Conservation (phyloP, 1,140 invertebrate genomes). For the Lutraria rhynchaena region DNA sequence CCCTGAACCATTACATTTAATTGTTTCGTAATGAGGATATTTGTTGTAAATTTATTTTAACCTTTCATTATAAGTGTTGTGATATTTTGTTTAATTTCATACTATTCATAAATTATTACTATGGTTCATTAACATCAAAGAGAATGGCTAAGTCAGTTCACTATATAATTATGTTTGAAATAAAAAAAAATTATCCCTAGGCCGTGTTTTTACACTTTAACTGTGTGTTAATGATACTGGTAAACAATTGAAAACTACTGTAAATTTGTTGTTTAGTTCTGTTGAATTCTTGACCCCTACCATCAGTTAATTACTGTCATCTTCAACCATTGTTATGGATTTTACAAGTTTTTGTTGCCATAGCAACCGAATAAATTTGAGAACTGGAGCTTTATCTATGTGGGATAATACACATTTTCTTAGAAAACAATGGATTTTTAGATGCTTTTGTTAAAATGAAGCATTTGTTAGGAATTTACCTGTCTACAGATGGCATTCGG, state of each 20-base stretch:
- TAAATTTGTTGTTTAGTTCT: slow-evolving; percentile 32
- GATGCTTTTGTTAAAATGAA: slow-evolving; percentile 61
- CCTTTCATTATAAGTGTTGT: too few relatives aligned
- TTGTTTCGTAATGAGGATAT: too few relatives aligned
- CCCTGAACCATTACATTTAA: too few relatives aligned
- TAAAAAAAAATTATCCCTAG: background rate
- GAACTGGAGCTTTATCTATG: slow-evolving; percentile 54
- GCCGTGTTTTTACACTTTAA: background rate
- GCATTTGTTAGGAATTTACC: slow-evolving; percentile 59
- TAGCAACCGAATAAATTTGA: slow-evolving; percentile 59
- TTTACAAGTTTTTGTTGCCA: slow-evolving; percentile 55
- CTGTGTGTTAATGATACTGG: too few relatives aligned
- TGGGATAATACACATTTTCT: slow-evolving; percentile 57
- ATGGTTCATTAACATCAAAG: too few relatives aligned
- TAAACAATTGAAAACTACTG: slow-evolving; percentile 51
- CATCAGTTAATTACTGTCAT: slow-evolving; percentile 53
- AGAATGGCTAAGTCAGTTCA: too few relatives aligned
- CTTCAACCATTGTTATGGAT: slow-evolving; percentile 51
- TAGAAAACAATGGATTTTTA: slow-evolving; percentile 61
- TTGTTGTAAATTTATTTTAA: too few relatives aligned
- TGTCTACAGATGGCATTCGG: slow-evolving; percentile 36
- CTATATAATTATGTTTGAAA: too few relatives aligned
- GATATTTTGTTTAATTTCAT: too few relatives aligned
- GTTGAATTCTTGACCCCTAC: slow-evolving; percentile 43
- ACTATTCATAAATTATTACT: too few relatives aligned